A percentile compares a stretch with the other conserved stretches of the same genome.
phyloP scores from a whole-genome alignment of 2,797 vertebrate species.

The Hafferia zeledoni region DNA sequence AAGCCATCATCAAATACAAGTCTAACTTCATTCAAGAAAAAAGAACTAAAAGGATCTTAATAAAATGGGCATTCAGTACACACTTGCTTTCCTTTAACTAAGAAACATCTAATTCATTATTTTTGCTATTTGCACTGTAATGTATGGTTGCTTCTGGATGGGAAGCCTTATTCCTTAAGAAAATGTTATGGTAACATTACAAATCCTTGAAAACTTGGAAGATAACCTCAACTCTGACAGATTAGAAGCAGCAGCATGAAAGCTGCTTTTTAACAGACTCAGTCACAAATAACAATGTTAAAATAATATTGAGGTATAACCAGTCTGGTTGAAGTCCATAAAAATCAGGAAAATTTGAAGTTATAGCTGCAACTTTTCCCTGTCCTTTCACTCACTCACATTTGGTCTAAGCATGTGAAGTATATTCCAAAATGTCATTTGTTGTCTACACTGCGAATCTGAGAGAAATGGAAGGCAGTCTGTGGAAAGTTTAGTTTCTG shows the following conservation, averaged over 20 bases:
- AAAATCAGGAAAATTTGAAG: conserved; percentile 61
- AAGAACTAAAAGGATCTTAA: conserved; percentile 22
- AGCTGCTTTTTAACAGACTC: conserved; percentile 1
- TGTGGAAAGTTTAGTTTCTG: background rate
- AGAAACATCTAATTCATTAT: conserved; percentile 60
- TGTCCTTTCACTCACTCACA: background rate
- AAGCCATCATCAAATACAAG: background rate
- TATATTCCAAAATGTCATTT: background rate
- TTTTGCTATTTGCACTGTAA: conserved; percentile 57
- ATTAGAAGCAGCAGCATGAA: conserved; percentile 34
- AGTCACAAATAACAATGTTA: conserved; percentile 58
- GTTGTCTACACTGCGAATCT: background rate
- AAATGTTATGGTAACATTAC: conserved; percentile 66
- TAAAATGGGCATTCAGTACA: conserved; percentile 17
- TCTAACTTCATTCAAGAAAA: conserved; percentile 35
- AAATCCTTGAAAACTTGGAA: conserved; percentile 73
- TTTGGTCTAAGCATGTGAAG: background rate
- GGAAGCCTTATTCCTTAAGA: conserved; percentile 69
- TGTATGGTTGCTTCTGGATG: conserved; percentile 57
- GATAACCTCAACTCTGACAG: conserved; percentile 53
- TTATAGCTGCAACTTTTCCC: conserved; percentile 25
- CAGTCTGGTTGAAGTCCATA: conserved; percentile 43
- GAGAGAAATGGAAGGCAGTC: background rate
- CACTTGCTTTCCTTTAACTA: conserved; percentile 52
- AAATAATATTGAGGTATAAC: conserved; percentile 59